phyloP scores from a whole-genome alignment of 2,888 invertebrate genomes.

The Acrobasis consociella region DNA sequence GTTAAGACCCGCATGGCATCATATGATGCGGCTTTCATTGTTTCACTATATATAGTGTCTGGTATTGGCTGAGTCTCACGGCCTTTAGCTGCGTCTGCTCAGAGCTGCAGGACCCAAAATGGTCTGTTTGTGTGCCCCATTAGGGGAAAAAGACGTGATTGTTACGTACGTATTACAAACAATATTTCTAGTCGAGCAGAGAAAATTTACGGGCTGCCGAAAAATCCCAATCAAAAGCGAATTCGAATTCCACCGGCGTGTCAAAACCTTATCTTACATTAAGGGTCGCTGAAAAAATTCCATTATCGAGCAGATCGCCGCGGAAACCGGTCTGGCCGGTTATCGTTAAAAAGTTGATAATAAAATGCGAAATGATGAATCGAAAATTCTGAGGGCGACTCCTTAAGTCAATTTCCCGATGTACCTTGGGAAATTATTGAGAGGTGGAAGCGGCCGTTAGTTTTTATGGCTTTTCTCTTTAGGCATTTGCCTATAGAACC shows the following conservation, averaged over 20 bases:
- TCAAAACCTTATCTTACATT: constrained; percentile 20
- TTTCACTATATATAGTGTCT: too few relatives aligned
- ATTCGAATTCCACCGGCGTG: constrained; percentile 13
- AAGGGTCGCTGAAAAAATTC: constrained; percentile 22
- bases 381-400: constrained; percentile 55
- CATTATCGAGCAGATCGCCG: constrained; percentile 20
- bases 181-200: too few relatives aligned
- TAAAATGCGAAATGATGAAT: constrained; percentile 47
- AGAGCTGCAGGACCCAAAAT: too few relatives aligned
- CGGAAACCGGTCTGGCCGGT: constrained; percentile 18
- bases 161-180: too few relatives aligned
- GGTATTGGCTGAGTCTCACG: too few relatives aligned
- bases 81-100: too few relatives aligned
- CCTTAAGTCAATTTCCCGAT: constrained; percentile 59
- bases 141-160: too few relatives aligned
- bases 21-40: too few relatives aligned
- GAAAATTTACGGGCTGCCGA: not conserved
- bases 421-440: constrained; percentile 67
- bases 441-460: constrained; percentile 32
- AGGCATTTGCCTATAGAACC: not conserved
- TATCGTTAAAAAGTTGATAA: constrained; percentile 18
- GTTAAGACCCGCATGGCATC: too few relatives aligned
- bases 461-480: not conserved
- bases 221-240: constrained; percentile 14
- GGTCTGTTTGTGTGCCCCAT: too few relatives aligned